phyloP scores from a whole-genome alignment of 2,888 invertebrate genomes.

The Urechis unicinctus region DNA sequence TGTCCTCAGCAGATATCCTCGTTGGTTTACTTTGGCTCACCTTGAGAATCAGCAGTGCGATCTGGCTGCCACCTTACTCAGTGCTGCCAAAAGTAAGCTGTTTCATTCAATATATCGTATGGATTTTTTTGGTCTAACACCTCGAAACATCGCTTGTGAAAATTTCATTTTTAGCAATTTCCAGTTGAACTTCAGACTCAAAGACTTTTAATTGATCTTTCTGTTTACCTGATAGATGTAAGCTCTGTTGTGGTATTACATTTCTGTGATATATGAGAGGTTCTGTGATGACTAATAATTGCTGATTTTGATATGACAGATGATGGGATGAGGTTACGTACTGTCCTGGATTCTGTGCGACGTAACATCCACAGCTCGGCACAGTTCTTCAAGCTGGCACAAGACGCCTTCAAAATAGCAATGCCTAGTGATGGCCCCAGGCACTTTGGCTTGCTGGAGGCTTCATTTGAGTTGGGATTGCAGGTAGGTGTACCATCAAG shows the following conservation, averaged over 20 bases:
- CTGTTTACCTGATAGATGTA: too few relatives aligned
- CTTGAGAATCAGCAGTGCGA: slow-evolving; percentile 76
- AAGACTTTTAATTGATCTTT: too few relatives aligned
- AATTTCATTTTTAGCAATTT: too few relatives aligned
- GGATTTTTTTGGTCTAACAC: too few relatives aligned
- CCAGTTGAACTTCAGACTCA: too few relatives aligned
- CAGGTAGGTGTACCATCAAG: slow-evolving; percentile 62
- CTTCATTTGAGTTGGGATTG: slow-evolving; percentile 74
- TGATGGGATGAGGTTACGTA: slow-evolving; percentile 64
- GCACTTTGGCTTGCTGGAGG: slow-evolving; percentile 70
- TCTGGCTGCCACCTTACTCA: slow-evolving; percentile 69
- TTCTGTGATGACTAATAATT: not conserved
- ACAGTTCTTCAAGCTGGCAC: slow-evolving; percentile 76
- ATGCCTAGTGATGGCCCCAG: slow-evolving; percentile 72
- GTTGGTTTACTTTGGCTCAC: slow-evolving; percentile 75
- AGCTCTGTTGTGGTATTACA: too few relatives aligned
- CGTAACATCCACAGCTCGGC: slow-evolving; percentile 77
- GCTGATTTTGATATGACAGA: slow-evolving; percentile 45
- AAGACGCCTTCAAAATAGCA: slow-evolving; percentile 77
- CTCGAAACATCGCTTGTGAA: too few relatives aligned
- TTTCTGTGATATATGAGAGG: too few relatives aligned
- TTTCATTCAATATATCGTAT: too few relatives aligned
- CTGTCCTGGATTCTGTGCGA: slow-evolving; percentile 72
- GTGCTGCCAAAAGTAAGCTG: slow-evolving; percentile 54
- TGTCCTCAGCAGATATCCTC: slow-evolving; percentile 54